These are phyloP conservation scores for Pomatostomus ruficeps DNA, from an alignment of 2,113 vertebrate genomes.

Conservation along the genomic window DNA sequence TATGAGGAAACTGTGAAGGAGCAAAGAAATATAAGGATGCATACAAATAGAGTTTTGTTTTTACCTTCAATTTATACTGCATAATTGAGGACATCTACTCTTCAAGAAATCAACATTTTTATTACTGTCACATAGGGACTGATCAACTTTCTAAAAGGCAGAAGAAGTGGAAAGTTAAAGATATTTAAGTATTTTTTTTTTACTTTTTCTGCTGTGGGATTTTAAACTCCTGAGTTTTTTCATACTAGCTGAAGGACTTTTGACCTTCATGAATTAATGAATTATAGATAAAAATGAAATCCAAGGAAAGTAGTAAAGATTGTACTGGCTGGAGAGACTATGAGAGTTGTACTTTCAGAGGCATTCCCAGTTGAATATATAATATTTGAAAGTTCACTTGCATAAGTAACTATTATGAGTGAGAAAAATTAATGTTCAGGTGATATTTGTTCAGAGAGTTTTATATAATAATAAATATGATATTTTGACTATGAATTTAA, in stretches of 20 bases:
- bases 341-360: not conserved
- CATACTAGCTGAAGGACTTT: not conserved
- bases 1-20: not conserved
- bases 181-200: not conserved
- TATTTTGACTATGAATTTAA: not conserved
- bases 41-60: constrained; percentile 43
- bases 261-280: constrained; percentile 15
- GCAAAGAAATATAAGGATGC: not conserved
- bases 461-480: not conserved
- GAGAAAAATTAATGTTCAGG: not conserved
- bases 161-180: not conserved
- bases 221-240: not conserved
- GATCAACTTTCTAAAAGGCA: not conserved
- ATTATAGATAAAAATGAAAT: constrained; percentile 20
- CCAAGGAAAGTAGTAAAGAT: not conserved
- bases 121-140: not conserved
- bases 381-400: not conserved
- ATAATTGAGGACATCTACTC: not conserved
- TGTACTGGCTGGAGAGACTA: not conserved
- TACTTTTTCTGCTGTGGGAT: not conserved
- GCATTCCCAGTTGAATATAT: not conserved
- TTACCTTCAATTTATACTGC: not conserved
- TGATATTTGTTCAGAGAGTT: not conserved
- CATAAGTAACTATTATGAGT: not conserved
- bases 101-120: not conserved